Evolutionary conservation across 2,113 vertebrate genomes (phyloP).

Genomic region (Toxotes jaculatrix): DNA sequence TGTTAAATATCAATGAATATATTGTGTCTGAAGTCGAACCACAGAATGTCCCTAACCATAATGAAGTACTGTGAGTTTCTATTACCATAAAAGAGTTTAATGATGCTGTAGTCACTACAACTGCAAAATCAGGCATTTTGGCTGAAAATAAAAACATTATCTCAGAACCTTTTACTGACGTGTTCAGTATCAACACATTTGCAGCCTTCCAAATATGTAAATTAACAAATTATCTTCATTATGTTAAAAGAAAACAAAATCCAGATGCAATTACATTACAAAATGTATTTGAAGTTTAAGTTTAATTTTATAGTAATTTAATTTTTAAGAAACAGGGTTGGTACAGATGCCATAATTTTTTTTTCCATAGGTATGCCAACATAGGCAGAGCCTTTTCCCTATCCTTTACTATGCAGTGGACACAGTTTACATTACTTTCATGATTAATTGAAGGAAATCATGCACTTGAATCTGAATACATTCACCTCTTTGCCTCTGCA

Average conservation of each 20-base stretch:
- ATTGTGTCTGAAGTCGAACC: no score
- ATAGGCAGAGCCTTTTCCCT: not conserved
- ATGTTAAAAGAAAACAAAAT: not conserved
- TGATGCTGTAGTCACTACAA: not conserved
- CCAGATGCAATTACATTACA: not conserved
- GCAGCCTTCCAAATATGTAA: not conserved
- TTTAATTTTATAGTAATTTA: not conserved
- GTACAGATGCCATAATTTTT: not conserved
- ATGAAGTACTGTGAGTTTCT: no score
- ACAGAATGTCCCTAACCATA: no score
- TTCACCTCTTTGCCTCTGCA: conserved; percentile 16
- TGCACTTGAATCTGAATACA: not conserved
- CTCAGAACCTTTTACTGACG: not conserved
- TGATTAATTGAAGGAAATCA: not conserved
- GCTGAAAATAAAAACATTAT: not conserved
- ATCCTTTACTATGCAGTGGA: not conserved
- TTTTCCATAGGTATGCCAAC: not conserved
- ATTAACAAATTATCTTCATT: not conserved
- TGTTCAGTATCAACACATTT: not conserved
- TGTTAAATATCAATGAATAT: no score
- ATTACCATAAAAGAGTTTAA: no score
- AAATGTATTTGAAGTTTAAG: not conserved
- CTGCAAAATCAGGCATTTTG: not conserved
- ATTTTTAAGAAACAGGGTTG: no score
- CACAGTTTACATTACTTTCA: not conserved